A percentile compares a stretch with the other conserved stretches of the same genome.
phyloP scores from a whole-genome alignment of 2,797 vertebrate species.

The Fringilla coelebs region DNA sequence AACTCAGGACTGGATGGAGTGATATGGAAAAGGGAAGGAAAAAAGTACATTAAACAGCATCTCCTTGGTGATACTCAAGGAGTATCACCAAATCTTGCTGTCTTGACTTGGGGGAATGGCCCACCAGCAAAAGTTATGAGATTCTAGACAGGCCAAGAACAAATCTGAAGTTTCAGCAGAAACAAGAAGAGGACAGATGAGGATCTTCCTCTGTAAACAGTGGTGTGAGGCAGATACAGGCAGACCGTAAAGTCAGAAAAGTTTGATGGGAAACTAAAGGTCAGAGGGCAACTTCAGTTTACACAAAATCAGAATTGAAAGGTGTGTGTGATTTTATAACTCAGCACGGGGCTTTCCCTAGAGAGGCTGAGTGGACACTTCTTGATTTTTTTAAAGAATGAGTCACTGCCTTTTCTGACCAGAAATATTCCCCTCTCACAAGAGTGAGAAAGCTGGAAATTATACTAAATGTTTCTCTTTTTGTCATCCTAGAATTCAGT shows the following conservation, averaged over 20 bases:
- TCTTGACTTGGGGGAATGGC: not conserved
- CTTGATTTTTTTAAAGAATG: not conserved
- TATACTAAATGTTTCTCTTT: not conserved
- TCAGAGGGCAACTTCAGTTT: not conserved
- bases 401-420: not conserved
- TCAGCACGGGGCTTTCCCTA: not conserved
- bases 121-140: not conserved
- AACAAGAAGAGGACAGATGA: not conserved
- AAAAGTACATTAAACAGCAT: not conserved
- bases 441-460: not conserved
- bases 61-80: too few relatives aligned
- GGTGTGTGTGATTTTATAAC: not conserved
- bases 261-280: not conserved
- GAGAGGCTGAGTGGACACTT: not conserved
- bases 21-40: not conserved
- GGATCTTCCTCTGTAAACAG: not conserved
- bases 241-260: not conserved
- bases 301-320: not conserved
- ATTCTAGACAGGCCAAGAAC: not conserved
- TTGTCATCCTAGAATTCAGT: not conserved
- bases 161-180: not conserved
- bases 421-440: not conserved
- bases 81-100: not conserved
- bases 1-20: not conserved
- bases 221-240: not conserved